Evolutionary conservation across 2,797 vertebrate genomes (phyloP).

Genomic region (Leptatherina wallacei): DNA sequence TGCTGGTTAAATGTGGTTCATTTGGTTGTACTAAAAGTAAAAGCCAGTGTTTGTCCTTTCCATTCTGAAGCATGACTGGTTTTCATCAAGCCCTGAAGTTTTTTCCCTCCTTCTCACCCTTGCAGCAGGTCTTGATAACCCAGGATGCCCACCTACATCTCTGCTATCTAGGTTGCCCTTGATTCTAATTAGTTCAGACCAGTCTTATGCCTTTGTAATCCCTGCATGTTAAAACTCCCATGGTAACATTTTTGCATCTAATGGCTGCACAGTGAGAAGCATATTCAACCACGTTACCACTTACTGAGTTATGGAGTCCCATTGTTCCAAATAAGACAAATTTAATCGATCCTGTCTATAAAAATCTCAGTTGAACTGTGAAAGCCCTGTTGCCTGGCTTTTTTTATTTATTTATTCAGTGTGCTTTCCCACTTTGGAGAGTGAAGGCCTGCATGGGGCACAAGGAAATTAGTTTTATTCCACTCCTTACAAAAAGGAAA

Average conservation of each 20-base stretch:
- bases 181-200: constrained; percentile 81
- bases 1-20: not conserved
- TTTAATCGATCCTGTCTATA: constrained; percentile 95
- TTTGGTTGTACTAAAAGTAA: constrained; percentile 29
- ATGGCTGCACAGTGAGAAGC: constrained; percentile 89
- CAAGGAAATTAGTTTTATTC: constrained; percentile 86
- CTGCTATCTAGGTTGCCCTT: constrained; percentile 55
- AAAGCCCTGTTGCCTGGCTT: constrained; percentile 74
- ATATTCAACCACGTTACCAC: constrained; percentile 94
- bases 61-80: constrained; percentile 34
- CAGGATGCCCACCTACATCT: constrained; percentile 64
- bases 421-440: constrained; percentile 76
- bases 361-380: constrained; percentile 83
- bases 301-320: constrained; percentile 96
- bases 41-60: constrained; percentile 24
- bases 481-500: constrained; percentile 73
- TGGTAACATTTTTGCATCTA: constrained; percentile 85
- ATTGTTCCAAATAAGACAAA: constrained; percentile 96
- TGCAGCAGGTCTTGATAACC: constrained; percentile 60
- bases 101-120: constrained; percentile 34
- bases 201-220: constrained; percentile 73
- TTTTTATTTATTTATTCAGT: constrained; percentile 84
- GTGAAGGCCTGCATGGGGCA: constrained; percentile 77
- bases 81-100: constrained; percentile 48
- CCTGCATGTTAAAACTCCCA: constrained; percentile 83